Conservation (phyloP, 2,888 invertebrate genomes). For the Tetramorium bicarinatum region DNA sequence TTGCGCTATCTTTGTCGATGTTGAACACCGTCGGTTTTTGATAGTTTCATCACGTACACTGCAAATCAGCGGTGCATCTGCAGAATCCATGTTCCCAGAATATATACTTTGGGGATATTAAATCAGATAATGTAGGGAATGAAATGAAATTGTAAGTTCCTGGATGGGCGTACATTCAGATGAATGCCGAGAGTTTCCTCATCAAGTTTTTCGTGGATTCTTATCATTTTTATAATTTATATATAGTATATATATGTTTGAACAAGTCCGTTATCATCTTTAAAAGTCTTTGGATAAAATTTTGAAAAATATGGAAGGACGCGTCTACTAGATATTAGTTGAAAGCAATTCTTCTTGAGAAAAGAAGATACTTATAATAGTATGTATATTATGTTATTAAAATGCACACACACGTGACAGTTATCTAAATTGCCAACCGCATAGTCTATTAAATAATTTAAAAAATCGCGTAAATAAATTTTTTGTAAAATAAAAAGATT, state of each 20-base stretch:
- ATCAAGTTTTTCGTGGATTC: neutral
- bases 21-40: neutral
- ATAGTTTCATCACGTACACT: neutral
- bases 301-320: neutral
- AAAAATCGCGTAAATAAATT: neutral
- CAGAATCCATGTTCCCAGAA: neutral
- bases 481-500: neutral
- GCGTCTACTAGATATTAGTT: neutral
- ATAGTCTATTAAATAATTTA: neutral
- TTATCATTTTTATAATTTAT: neutral
- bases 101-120: neutral
- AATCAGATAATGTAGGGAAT: neutral
- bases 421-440: neutral
- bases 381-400: neutral
- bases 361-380: neutral
- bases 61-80: neutral
- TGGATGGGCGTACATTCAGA: neutral
- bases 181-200: neutral
- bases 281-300: neutral
- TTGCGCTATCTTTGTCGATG: neutral
- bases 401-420: neutral
- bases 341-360: neutral
- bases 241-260: neutral
- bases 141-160: slow-evolving; percentile 20
- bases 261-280: neutral